Percentiles rank a stretch among this genome's conserved stretches.
phyloP scores from a whole-genome alignment of 2,888 invertebrate species.

The Agriopis marginaria region DNA sequence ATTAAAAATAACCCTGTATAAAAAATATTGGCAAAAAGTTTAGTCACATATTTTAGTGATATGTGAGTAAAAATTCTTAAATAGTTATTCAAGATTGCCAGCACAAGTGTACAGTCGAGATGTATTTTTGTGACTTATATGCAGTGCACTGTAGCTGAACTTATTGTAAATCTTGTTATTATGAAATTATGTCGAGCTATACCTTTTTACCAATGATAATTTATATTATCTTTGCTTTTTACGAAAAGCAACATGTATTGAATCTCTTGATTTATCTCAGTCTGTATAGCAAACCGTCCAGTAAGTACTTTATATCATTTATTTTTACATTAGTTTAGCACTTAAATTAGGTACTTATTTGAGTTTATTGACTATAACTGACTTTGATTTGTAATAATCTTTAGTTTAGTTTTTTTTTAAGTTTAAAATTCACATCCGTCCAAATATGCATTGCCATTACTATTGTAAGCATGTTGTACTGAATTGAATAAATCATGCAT shows the following conservation, averaged over 20 bases:
- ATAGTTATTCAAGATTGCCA: too few relatives aligned
- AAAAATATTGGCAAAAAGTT: too few relatives aligned
- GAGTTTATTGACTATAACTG: slow-evolving; percentile 13
- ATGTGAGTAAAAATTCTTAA: too few relatives aligned
- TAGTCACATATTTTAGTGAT: background rate
- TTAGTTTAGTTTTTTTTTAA: slow-evolving; percentile 36
- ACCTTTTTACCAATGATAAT: background rate
- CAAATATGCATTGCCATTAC: slow-evolving; percentile 54
- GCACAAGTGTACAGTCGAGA: background rate
- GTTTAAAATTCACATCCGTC: slow-evolving; percentile 43
- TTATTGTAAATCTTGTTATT: background rate
- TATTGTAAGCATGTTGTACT: slow-evolving; percentile 54
- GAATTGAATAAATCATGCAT: slow-evolving; percentile 56
- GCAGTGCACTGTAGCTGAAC: background rate
- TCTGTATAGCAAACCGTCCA: background rate
- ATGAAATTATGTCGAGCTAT: background rate
- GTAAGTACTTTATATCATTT: background rate
- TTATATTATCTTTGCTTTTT: background rate
- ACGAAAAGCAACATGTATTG: background rate
- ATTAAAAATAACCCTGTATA: too few relatives aligned
- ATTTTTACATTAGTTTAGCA: background rate
- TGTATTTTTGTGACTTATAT: slow-evolving; percentile 6
- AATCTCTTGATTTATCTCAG: background rate
- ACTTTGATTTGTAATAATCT: slow-evolving; percentile 26
- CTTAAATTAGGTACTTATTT: slow-evolving; percentile 15